phyloP scores from a whole-genome alignment of 2,888 invertebrate genomes.

The Taenaris catops region DNA sequence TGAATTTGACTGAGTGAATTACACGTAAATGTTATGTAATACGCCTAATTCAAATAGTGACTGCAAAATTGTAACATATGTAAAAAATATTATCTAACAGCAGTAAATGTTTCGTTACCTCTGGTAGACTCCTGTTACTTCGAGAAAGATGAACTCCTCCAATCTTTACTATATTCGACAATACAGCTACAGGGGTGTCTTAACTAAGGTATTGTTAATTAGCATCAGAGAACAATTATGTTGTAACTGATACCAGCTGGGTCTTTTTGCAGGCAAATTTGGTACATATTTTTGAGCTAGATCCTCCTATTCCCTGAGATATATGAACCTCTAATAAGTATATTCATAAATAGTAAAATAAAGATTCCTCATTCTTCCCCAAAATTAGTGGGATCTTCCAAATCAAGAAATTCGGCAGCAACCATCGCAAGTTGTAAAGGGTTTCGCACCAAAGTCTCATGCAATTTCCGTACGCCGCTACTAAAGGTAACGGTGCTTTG shows the following conservation, averaged over 20 bases:
- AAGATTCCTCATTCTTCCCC: slow-evolving; percentile 68
- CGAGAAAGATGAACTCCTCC: slow-evolving; percentile 73
- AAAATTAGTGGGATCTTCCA: slow-evolving; percentile 74
- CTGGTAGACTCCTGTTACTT: slow-evolving; percentile 40
- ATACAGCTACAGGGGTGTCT: slow-evolving; percentile 57
- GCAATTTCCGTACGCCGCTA: slow-evolving; percentile 62
- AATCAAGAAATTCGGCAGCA: slow-evolving; percentile 49
- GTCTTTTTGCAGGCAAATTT: slow-evolving; percentile 48
- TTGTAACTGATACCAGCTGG: slow-evolving; percentile 56
- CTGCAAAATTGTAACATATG: too few relatives aligned
- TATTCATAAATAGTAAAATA: slow-evolving; percentile 60
- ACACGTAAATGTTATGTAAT: too few relatives aligned
- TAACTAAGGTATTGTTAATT: slow-evolving; percentile 72
- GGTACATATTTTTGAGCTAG: slow-evolving; percentile 53
- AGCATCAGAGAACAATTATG: slow-evolving; percentile 59
- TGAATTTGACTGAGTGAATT: too few relatives aligned
- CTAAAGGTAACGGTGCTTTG: slow-evolving; percentile 52
- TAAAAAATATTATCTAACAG: too few relatives aligned
- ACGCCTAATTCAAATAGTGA: too few relatives aligned
- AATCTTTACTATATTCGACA: slow-evolving; percentile 77
- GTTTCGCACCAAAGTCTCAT: slow-evolving; percentile 57
- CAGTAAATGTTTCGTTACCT: too few relatives aligned
- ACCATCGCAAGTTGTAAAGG: slow-evolving; percentile 60
- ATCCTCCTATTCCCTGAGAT: slow-evolving; percentile 51
- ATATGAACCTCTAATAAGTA: slow-evolving; percentile 57